Conservation (phyloP, 2,888 invertebrate genomes). For the Cantharis rufa region DNA sequence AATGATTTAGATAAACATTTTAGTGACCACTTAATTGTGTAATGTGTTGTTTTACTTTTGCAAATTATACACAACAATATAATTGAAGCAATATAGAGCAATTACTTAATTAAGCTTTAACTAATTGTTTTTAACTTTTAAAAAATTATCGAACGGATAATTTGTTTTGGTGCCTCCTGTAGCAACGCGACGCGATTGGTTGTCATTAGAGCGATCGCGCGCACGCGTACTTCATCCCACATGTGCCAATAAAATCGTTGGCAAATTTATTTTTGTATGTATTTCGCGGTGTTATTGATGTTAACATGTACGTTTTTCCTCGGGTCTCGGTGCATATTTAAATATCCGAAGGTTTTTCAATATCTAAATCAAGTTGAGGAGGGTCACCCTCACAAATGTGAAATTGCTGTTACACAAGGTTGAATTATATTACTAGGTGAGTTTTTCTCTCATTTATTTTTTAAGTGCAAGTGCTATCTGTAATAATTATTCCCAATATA, state of each 20-base stretch:
- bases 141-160: not conserved
- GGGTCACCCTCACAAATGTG: slow-evolving; percentile 9
- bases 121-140: not conserved
- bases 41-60: not conserved
- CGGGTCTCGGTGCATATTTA: slow-evolving; percentile 9
- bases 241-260: slow-evolving; percentile 8
- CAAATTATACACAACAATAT: not conserved
- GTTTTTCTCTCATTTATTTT: not conserved
- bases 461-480: not conserved
- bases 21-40: not conserved
- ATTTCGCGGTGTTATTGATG: not conserved
- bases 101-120: not conserved
- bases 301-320: not conserved
- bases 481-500: not conserved
- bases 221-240: not conserved
- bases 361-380: slow-evolving; percentile 11
- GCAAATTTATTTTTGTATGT: slow-evolving; percentile 11
- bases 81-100: not conserved
- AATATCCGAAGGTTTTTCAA: slow-evolving; percentile 10
- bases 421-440: not conserved
- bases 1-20: not conserved
- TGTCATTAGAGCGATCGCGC: not conserved
- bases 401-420: slow-evolving; percentile 1
- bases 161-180: not conserved
- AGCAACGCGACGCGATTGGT: not conserved